Evolutionary conservation across 2,888 invertebrate species (phyloP).

Genomic region (Lordiphosa andalusiaca): DNA sequence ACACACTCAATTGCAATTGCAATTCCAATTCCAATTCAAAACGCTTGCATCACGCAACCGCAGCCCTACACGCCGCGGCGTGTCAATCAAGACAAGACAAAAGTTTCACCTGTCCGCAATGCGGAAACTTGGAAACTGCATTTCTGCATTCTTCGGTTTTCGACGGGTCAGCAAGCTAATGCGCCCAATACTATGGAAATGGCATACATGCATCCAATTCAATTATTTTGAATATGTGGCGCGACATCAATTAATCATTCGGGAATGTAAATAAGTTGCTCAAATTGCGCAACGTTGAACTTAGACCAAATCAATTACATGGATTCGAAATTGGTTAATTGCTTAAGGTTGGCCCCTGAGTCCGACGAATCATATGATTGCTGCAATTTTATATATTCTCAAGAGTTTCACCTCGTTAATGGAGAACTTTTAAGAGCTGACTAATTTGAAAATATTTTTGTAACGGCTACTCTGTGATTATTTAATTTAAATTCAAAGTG

Average conservation of each 20-base stretch:
- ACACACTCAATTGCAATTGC: constrained; percentile 38
- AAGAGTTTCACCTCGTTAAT: no score
- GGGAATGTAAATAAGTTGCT: neutral
- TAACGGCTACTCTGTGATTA: no score
- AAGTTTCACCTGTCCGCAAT: constrained; percentile 58
- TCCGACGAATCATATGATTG: no score
- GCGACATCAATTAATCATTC: constrained; percentile 21
- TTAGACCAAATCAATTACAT: constrained; percentile 2
- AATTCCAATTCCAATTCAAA: constrained; percentile 47
- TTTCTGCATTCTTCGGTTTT: constrained; percentile 22
- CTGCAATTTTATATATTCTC: no score
- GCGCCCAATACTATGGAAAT: constrained; percentile 13
- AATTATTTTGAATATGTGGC: constrained; percentile 5
- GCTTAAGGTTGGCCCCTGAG: no score
- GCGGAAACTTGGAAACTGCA: constrained; percentile 49
- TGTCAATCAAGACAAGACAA: constrained; percentile 41
- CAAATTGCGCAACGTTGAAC: neutral
- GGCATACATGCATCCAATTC: neutral
- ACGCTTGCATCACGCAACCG: constrained; percentile 40
- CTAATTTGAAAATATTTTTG: no score
- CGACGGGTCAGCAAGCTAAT: constrained; percentile 31
- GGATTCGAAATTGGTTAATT: no score
- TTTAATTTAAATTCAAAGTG: no score
- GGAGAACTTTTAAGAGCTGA: no score
- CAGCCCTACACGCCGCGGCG: constrained; percentile 21